Conservation (phyloP, 1,140 invertebrate genomes). For the Leptinotarsa lineolata region DNA sequence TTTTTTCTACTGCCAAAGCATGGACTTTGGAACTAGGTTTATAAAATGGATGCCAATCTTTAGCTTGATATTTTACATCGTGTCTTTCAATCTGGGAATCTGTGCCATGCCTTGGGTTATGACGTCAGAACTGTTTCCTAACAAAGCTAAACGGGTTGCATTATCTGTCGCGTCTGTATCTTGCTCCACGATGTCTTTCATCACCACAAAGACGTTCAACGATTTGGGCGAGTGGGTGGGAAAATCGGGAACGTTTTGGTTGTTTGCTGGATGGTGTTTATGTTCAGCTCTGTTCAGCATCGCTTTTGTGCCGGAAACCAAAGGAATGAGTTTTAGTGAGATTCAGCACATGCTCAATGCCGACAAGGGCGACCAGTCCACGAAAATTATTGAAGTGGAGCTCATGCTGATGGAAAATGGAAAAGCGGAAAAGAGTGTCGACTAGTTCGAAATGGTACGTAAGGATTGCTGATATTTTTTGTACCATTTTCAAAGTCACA, state of each 20-base stretch:
- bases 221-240: conserved; percentile 51
- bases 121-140: conserved; percentile 74
- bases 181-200: conserved; percentile 71
- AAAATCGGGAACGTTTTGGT: conserved; percentile 70
- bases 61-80: conserved; percentile 68
- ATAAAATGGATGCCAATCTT: conserved; percentile 66
- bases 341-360: conserved; percentile 44
- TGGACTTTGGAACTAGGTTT: conserved; percentile 45
- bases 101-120: conserved; percentile 72
- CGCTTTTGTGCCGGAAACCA: conserved; percentile 78
- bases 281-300: conserved; percentile 65
- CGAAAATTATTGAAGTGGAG: too few relatives aligned
- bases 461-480: too few relatives aligned
- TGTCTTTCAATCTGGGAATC: conserved; percentile 70
- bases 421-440: too few relatives aligned
- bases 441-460: too few relatives aligned
- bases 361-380: not conserved
- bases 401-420: too few relatives aligned
- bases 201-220: conserved; percentile 73
- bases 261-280: conserved; percentile 69
- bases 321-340: conserved; percentile 72
- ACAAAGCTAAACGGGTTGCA: conserved; percentile 68
- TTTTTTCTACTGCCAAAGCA: conserved; percentile 51
- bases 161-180: conserved; percentile 69
- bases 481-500: too few relatives aligned